Evolutionary conservation across 2,113 vertebrate species (phyloP).

Genomic region (Neodon shergylaensis): DNA sequence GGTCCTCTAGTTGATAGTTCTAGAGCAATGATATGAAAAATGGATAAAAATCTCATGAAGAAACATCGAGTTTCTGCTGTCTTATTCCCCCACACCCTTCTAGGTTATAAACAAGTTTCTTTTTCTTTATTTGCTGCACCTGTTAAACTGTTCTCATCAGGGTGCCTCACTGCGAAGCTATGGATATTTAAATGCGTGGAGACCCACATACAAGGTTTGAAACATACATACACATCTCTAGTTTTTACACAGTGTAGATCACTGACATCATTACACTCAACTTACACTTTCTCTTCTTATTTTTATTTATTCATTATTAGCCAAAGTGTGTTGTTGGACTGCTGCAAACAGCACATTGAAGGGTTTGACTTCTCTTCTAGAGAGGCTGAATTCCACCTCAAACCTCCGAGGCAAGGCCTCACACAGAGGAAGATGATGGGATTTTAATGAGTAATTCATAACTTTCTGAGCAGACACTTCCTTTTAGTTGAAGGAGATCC

Average conservation of each 20-base stretch:
- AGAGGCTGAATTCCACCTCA: neutral
- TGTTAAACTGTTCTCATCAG: neutral
- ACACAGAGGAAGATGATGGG: neutral
- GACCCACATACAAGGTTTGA: neutral
- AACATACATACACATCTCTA: neutral
- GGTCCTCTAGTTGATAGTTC: neutral
- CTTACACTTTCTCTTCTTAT: neutral
- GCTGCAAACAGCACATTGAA: neutral
- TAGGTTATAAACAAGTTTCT: neutral
- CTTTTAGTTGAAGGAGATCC: conserved; percentile 13
- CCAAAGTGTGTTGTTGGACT: neutral
- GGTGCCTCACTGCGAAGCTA: neutral
- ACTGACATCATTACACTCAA: neutral
- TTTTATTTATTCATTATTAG: neutral
- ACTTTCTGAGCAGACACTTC: neutral
- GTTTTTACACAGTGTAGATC: neutral
- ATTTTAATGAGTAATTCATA: neutral
- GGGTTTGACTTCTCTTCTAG: neutral
- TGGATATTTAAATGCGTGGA: neutral
- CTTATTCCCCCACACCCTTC: neutral
- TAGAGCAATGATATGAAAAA: neutral
- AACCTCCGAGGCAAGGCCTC: neutral
- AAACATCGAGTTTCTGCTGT: neutral
- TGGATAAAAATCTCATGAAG: neutral
- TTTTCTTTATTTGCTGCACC: conserved; percentile 6